Evolutionary conservation across 2,113 vertebrate genomes (phyloP).

Genomic region (Planiliza haematocheilus): DNA sequence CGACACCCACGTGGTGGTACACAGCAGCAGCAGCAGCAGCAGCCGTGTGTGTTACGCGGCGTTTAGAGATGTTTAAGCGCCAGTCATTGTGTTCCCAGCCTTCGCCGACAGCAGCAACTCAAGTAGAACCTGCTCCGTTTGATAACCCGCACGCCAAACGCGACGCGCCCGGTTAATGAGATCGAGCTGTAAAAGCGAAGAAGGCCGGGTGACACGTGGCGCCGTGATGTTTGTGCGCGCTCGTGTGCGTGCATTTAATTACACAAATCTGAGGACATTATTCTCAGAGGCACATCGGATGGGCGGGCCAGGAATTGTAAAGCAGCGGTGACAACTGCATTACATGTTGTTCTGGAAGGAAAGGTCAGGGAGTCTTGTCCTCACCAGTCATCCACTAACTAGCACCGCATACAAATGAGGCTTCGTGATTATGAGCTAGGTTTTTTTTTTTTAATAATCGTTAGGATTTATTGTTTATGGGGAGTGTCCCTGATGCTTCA

Average conservation of each 20-base stretch:
- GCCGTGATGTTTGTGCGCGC: neutral
- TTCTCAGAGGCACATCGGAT: slow-evolving; percentile 15
- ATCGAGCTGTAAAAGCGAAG: slow-evolving; percentile 32
- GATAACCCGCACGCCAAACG: slow-evolving; percentile 51
- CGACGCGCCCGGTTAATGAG: slow-evolving; percentile 40
- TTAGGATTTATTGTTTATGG: neutral
- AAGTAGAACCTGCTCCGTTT: slow-evolving; percentile 51
- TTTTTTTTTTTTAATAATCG: neutral
- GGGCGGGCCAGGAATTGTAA: slow-evolving; percentile 43
- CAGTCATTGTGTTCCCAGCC: slow-evolving; percentile 44
- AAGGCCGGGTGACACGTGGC: slow-evolving; percentile 20
- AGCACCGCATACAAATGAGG: slow-evolving; percentile 45
- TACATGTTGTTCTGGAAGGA: slow-evolving; percentile 59
- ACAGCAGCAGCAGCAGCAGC: no score
- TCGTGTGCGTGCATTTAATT: slow-evolving; percentile 29
- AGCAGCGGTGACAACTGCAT: slow-evolving; percentile 46
- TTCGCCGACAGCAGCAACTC: slow-evolving; percentile 41
- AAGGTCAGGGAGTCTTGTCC: slow-evolving; percentile 57
- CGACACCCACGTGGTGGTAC: slow-evolving; percentile 11
- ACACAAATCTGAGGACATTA: slow-evolving; percentile 17
- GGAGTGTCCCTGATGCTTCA: neutral
- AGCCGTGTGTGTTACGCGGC: slow-evolving; percentile 31
- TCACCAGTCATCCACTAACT: slow-evolving; percentile 27
- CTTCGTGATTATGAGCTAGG: neutral
- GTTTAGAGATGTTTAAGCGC: slow-evolving; percentile 44